A percentile compares a stretch with the other conserved stretches of the same genome.
phyloP scores from a whole-genome alignment of 2,797 vertebrate species.

The Channa striata region DNA sequence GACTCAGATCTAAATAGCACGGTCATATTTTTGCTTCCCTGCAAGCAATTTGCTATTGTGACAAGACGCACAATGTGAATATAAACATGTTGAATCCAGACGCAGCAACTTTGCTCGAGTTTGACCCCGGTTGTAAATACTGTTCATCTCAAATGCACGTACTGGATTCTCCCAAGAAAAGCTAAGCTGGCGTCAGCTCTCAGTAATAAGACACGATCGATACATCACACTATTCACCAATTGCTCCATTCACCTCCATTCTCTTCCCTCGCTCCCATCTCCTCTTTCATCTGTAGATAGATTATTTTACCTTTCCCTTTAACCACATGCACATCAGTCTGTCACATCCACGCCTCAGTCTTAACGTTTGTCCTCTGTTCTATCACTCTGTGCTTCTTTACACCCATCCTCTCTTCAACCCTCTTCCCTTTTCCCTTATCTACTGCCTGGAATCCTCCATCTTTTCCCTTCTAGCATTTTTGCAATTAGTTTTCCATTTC shows the following conservation, averaged over 20 bases:
- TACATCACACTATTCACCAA: background rate
- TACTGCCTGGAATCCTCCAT: slow-evolving; percentile 16
- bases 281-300: slow-evolving; percentile 12
- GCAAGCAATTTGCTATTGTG: too few relatives aligned
- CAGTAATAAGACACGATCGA: background rate
- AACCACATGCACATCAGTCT: slow-evolving; percentile 8
- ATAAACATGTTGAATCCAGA: too few relatives aligned
- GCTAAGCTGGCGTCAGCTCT: background rate
- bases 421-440: too few relatives aligned
- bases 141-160: background rate
- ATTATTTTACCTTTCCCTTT: slow-evolving; percentile 24
- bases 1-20: too few relatives aligned
- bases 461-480: background rate
- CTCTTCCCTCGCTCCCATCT: background rate
- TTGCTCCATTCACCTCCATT: background rate
- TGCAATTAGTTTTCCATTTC: slow-evolving; percentile 41
- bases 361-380: slow-evolving; percentile 39
- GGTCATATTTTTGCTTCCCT: too few relatives aligned
- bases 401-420: slow-evolving; percentile 20
- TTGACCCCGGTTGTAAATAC: too few relatives aligned
- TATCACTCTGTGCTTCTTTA: slow-evolving; percentile 18
- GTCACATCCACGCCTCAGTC: slow-evolving; percentile 3
- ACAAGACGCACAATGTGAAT: too few relatives aligned
- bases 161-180: background rate
- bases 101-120: too few relatives aligned